phyloP scores from a whole-genome alignment of 2,113 vertebrate species.

The Coptodon bakossiorum region DNA sequence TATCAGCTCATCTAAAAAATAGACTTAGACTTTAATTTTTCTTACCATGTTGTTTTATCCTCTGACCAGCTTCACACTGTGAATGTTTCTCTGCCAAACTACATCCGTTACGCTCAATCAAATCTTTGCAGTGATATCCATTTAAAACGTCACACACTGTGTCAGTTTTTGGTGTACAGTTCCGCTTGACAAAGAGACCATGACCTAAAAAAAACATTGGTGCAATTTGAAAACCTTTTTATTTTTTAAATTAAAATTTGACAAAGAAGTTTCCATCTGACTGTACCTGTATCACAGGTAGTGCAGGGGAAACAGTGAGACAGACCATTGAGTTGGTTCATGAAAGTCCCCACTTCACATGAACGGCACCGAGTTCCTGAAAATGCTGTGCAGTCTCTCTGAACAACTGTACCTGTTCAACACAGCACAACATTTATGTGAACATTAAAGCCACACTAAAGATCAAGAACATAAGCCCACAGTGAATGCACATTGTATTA shows the following conservation, averaged over 20 bases:
- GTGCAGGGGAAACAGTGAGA: not conserved
- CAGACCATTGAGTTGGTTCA: constrained; percentile 5
- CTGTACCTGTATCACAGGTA: constrained; percentile 10
- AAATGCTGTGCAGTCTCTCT: not conserved
- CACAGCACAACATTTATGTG: not conserved
- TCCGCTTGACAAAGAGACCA: not conserved
- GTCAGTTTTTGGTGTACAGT: not conserved
- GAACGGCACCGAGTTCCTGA: not conserved
- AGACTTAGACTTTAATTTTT: not conserved
- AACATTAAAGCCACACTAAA: not conserved
- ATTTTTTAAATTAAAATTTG: not conserved
- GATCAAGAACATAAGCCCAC: not conserved
- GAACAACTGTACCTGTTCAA: not conserved
- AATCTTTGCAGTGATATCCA: not conserved
- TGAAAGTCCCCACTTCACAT: not conserved
- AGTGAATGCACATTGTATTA: not conserved
- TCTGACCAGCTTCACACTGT: not conserved
- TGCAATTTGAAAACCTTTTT: not conserved
- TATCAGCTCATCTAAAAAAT: not conserved
- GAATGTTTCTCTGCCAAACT: not conserved
- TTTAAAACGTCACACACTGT: not conserved
- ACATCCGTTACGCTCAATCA: not conserved
- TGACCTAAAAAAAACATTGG: not conserved
- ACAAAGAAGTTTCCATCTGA: not conserved
- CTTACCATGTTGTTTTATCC: not conserved